Conservation (phyloP, 2,113 vertebrate genomes). For the Abramis brama region DNA sequence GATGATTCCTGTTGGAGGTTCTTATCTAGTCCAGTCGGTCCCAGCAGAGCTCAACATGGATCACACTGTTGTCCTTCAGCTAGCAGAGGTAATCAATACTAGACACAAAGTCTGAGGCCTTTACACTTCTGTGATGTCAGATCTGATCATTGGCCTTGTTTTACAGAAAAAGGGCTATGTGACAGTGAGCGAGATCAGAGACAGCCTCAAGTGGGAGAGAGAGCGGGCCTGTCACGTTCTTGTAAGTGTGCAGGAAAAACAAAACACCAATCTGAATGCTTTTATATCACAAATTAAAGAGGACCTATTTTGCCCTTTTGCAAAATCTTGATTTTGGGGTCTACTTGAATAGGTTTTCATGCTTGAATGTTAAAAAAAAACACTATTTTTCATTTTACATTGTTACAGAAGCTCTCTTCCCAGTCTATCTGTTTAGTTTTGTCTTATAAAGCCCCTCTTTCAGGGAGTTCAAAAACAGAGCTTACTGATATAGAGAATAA, state of each 20-base stretch:
- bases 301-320: too few species aligned
- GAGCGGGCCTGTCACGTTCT: slow-evolving; percentile 91
- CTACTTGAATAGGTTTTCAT: too few species aligned
- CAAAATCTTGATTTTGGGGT: too few species aligned
- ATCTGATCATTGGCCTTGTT: slow-evolving; percentile 32
- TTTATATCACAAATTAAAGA: neutral
- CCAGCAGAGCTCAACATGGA: slow-evolving; percentile 98
- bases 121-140: neutral
- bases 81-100: slow-evolving; percentile 84
- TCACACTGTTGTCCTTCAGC: slow-evolving; percentile 92
- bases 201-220: slow-evolving; percentile 88
- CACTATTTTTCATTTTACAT: too few species aligned
- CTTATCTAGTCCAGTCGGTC: slow-evolving; percentile 94
- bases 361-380: too few species aligned
- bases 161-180: slow-evolving; percentile 92
- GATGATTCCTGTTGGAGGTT: slow-evolving; percentile 93
- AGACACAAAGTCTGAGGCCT: neutral
- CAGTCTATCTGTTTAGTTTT: too few species aligned
- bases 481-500: too few species aligned
- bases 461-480: too few species aligned
- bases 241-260: slow-evolving; percentile 75
- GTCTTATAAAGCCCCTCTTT: too few species aligned
- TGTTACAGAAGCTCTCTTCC: too few species aligned
- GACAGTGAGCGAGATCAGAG: slow-evolving; percentile 88
- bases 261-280: neutral